These are phyloP conservation scores for Bathybates hornii DNA, from an alignment of 2,113 vertebrate species.

Conservation along the genomic window DNA sequence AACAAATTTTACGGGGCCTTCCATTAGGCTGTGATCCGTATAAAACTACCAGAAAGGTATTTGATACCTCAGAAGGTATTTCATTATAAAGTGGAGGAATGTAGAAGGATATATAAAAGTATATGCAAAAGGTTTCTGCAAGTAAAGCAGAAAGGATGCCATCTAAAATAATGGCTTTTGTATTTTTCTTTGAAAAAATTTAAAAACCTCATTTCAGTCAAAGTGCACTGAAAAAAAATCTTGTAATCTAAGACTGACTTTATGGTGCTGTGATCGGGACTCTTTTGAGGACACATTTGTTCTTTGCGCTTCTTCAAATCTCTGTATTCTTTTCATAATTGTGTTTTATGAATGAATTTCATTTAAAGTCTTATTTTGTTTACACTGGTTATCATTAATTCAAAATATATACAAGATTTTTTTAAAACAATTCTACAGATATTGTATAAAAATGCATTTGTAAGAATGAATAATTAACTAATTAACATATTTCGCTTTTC, in stretches of 20 bases:
- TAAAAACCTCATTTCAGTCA: not conserved
- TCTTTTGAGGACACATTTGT: not conserved
- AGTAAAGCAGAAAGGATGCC: not conserved
- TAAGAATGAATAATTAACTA: not conserved
- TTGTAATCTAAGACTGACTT: not conserved
- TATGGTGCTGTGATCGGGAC: not conserved
- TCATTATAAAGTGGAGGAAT: not conserved
- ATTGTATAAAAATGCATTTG: not conserved
- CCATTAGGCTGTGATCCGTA: not conserved
- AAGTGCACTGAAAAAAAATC: not conserved
- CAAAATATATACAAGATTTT: not conserved
- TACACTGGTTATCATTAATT: not conserved
- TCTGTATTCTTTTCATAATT: not conserved
- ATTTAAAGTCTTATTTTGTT: not conserved
- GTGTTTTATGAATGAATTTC: not conserved
- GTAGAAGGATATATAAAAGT: not conserved
- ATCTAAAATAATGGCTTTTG: not conserved
- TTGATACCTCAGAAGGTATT: not conserved
- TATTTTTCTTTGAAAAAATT: not conserved
- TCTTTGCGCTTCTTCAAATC: not conserved
- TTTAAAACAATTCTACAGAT: not conserved
- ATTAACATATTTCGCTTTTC: not conserved
- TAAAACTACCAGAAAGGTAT: not conserved
- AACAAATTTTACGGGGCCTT: not conserved
- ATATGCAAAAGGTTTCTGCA: not conserved